Percentiles rank a stretch among this genome's conserved stretches.
phyloP scores from a whole-genome alignment of 2,113 vertebrate genomes.

The Todiramphus chloris region DNA sequence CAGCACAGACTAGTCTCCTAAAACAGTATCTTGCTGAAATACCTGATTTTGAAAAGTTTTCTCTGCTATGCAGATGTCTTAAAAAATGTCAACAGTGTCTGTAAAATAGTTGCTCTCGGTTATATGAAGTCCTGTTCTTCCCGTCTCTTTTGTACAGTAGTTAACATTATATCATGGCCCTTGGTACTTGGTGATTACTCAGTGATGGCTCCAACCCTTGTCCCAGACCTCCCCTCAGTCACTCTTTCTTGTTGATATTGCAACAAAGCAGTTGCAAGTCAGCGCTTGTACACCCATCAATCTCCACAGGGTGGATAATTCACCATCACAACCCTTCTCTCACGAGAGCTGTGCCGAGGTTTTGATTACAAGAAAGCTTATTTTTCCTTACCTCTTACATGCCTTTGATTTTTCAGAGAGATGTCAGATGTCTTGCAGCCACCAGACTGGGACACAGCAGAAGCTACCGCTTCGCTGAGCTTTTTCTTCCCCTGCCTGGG shows the following conservation, averaged over 20 bases:
- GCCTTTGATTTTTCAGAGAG: neutral
- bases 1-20: neutral
- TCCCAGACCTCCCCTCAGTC: neutral
- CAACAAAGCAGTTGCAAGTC: neutral
- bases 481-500: neutral
- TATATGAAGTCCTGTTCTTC: neutral
- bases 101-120: neutral
- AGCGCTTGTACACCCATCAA: neutral
- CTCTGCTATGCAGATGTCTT: neutral
- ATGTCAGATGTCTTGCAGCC: neutral
- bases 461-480: neutral
- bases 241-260: neutral
- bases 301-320: neutral
- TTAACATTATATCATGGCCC: neutral
- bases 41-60: neutral
- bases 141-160: neutral
- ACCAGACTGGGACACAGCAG: neutral
- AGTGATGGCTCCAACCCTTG: neutral
- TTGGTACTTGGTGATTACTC: neutral
- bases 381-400: neutral
- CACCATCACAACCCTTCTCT: neutral
- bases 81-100: neutral
- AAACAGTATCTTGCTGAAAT: neutral
- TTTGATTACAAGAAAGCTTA: neutral
- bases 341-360: neutral